Conservation (phyloP, 2,888 invertebrate species). For the Ectobius pallidus region DNA sequence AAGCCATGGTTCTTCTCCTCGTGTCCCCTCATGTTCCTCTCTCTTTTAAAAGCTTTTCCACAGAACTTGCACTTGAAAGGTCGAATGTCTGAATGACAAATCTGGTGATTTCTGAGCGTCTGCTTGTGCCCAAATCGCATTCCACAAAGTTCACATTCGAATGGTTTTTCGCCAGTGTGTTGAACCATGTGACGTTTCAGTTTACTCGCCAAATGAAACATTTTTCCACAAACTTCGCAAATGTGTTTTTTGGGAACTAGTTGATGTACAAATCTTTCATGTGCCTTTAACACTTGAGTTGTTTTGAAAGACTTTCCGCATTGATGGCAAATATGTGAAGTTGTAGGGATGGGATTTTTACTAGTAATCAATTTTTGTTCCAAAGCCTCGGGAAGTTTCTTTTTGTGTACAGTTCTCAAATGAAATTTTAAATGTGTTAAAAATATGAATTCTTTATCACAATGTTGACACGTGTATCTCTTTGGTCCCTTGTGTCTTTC, state of each 20-base stretch:
- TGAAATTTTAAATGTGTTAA: not conserved
- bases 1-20: constrained; percentile 19
- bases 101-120: constrained; percentile 5
- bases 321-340: constrained; percentile 19
- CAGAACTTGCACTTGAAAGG: constrained; percentile 30
- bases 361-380: not conserved
- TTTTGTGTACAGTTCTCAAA: constrained; percentile 1
- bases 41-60: constrained; percentile 29
- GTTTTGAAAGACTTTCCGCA: constrained; percentile 24
- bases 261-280: constrained; percentile 25
- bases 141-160: constrained; percentile 3
- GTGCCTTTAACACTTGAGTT: constrained; percentile 12
- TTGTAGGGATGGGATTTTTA: not conserved
- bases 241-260: constrained; percentile 21
- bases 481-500: constrained; percentile 16
- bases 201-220: constrained; percentile 23
- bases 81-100: constrained; percentile 22
- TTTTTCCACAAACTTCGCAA: constrained; percentile 19
- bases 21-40: constrained; percentile 12
- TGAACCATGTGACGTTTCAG: constrained; percentile 24
- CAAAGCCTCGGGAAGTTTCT: constrained; percentile 1
- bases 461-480: constrained; percentile 7
- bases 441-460: constrained; percentile 21
- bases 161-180: constrained; percentile 21
- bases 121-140: constrained; percentile 27